These are phyloP conservation scores for Phyllotis vaccarum DNA, from an alignment of 2,797 vertebrate genomes.

Conservation along the genomic window DNA sequence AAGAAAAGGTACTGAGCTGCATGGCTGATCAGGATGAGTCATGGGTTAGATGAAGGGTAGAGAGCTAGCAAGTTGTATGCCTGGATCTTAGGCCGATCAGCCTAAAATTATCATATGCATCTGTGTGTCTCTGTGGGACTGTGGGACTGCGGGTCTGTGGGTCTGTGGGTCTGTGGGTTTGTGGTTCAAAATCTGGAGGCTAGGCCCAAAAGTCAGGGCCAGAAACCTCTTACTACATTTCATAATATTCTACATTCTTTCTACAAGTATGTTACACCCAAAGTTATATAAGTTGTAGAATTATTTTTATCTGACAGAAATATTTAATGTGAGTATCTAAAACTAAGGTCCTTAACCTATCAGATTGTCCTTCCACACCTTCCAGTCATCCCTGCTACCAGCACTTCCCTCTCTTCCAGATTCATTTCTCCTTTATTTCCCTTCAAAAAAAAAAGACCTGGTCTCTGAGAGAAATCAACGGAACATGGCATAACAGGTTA, in stretches of 20 bases:
- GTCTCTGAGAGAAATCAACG: not conserved
- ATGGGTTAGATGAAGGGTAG: no score
- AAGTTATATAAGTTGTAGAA: not conserved
- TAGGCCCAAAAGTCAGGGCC: no score
- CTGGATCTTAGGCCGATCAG: no score
- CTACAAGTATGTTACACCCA: not conserved
- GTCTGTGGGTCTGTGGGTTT: no score
- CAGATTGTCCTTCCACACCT: not conserved
- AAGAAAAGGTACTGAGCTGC: no score
- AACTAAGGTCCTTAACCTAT: not conserved
- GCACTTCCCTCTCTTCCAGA: not conserved
- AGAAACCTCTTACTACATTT: no score
- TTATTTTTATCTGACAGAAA: not conserved
- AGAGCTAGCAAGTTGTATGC: no score
- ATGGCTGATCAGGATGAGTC: no score
- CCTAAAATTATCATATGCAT: no score
- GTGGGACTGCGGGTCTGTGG: no score
- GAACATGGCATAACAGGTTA: not conserved
- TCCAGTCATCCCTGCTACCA: not conserved
- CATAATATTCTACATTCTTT: not conserved
- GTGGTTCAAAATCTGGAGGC: no score
- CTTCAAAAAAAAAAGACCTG: not conserved
- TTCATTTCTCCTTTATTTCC: not conserved
- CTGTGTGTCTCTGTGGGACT: no score
- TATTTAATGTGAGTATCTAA: not conserved